A percentile compares a stretch with the other conserved stretches of the same genome.
Conservation (phyloP, 2,888 invertebrate genomes). For the Trissonchulus latispiculum region DNA sequence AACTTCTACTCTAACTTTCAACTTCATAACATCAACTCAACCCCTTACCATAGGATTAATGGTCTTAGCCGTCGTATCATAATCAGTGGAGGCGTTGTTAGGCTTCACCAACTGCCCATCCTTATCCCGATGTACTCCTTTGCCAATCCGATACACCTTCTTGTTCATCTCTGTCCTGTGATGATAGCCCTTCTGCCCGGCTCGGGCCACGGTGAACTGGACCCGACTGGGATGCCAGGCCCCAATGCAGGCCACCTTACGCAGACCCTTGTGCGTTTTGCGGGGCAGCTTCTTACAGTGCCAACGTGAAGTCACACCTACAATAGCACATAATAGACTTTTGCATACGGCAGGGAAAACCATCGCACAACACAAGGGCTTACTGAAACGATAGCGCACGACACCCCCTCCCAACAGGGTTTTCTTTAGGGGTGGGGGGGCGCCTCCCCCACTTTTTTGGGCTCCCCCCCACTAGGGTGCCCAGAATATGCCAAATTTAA, state of each 20-base stretch:
- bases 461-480: too few relatives aligned
- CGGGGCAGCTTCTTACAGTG: conserved; percentile 98
- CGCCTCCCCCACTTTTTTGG: too few relatives aligned
- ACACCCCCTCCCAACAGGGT: too few relatives aligned
- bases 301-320: conserved; percentile 96
- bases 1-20: too few relatives aligned
- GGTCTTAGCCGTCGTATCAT: conserved; percentile 85
- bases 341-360: too few relatives aligned
- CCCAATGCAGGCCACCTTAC: conserved; percentile 99
- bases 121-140: conserved; percentile 35
- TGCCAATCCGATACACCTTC: conserved; percentile 94
- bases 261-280: conserved; percentile 95
- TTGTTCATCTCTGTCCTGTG: conserved; percentile 99
- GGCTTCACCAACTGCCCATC: conserved; percentile 54
- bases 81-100: conserved; percentile 95
- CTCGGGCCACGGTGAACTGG: conserved; percentile 95
- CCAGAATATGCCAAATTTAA: too few relatives aligned
- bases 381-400: too few relatives aligned
- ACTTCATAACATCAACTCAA: too few relatives aligned
- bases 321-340: too few relatives aligned
- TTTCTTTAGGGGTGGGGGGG: too few relatives aligned
- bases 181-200: conserved; percentile 99
- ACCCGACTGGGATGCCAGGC: conserved; percentile 98
- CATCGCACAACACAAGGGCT: too few relatives aligned
- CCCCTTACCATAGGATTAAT: conserved; percentile 87